Evolutionary conservation across 2,113 vertebrate genomes (phyloP).

Genomic region (Chascanopsetta lugubris): DNA sequence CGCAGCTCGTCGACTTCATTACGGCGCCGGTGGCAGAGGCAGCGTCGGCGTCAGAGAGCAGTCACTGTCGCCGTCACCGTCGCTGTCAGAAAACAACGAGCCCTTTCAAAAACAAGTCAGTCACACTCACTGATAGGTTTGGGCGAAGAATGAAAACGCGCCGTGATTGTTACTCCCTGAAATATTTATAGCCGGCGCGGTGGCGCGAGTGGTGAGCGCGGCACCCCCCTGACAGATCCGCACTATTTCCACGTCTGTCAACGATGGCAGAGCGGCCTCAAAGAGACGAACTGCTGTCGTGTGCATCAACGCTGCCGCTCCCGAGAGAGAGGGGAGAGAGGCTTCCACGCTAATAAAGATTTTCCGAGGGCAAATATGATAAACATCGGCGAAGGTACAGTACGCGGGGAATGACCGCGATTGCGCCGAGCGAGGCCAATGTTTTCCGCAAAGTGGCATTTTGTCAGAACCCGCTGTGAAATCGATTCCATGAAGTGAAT

Average conservation of each 20-base stretch:
- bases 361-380: conserved; percentile 75
- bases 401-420: conserved; percentile 61
- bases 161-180: conserved; percentile 67
- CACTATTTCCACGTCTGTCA: conserved; percentile 62
- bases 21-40: conserved; percentile 33
- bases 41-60: conserved; percentile 40
- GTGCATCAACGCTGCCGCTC: conserved; percentile 49
- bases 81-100: conserved; percentile 66
- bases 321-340: conserved; percentile 54
- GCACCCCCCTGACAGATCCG: conserved; percentile 57
- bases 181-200: conserved; percentile 68
- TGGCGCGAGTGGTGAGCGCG: conserved; percentile 42
- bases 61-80: conserved; percentile 49
- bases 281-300: conserved; percentile 58
- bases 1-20: conserved; percentile 17
- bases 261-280: conserved; percentile 45
- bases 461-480: conserved; percentile 76
- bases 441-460: conserved; percentile 74
- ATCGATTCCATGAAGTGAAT: conserved; percentile 85
- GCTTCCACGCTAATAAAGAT: conserved; percentile 76
- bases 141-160: conserved; percentile 63
- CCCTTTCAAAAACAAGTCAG: conserved; percentile 67
- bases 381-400: conserved; percentile 70
- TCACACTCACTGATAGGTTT: conserved; percentile 60
- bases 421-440: conserved; percentile 75